Evolutionary conservation across 2,797 vertebrate species (phyloP), one percentile per base, ranked within the genome.

Genomic region (Sebastiscus tertius): DNA sequence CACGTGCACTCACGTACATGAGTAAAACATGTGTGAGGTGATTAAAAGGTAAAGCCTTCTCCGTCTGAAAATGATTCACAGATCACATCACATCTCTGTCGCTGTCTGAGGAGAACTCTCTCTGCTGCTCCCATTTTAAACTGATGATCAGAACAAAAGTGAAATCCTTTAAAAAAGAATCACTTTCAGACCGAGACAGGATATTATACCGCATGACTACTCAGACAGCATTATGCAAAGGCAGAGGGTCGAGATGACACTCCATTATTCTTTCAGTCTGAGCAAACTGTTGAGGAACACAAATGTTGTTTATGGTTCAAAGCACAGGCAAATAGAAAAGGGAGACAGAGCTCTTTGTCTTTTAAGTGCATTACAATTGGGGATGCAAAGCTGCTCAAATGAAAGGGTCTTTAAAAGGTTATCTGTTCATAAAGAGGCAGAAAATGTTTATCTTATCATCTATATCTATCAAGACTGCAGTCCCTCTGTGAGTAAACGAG

Each of bases 301-400:
- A 76, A 82, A 82, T 72, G 52, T 87, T 91, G 78, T 86, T 91
- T 84, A 81, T 80, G 86, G 87, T 91, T 92, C 85, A 90, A 82
- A 85, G 89, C 77, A 72, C 74, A 81, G 66, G 73, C 81, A 91
- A 89, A 82, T 79, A 74, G 77, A 74, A 76, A 72, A n/a, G 26
- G 72, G 75, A 68, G 77, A 61, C 29, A 26, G 56, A 73, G 61
- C 54, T 72, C 42, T 85, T 86, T 89, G 87, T 92, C 77, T 87
- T 89, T 87, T 77, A 83, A 88, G 86, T 82, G 82, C 49, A 87
- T 81, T 84, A 52, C 24, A 86, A 81, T 81, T 75, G 42, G 60
- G 46, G 86, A 87, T 81, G 79, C 71, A 77, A 72, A 77, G 64
- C 80, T 75, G 52, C 62, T 85, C 42, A 64, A 75, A 71, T 72